Percentiles rank a stretch among this genome's conserved stretches.
Conservation (phyloP, 2,888 invertebrate genomes). For the Lepidocyrtinus sp. region DNA sequence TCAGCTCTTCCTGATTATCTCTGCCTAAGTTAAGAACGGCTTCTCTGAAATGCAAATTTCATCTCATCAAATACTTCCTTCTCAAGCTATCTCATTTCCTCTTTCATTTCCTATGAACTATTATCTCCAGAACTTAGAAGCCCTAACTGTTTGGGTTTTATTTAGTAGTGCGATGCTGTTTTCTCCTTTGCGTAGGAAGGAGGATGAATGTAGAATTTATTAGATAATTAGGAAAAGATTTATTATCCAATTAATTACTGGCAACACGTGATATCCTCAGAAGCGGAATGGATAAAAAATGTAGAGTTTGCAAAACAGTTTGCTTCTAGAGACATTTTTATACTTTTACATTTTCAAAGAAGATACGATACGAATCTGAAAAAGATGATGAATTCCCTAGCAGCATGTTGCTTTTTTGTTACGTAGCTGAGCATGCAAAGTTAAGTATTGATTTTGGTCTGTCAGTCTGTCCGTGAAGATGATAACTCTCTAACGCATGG, state of each 20-base stretch:
- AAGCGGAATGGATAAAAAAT: not conserved
- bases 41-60: constrained; percentile 53
- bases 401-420: too few species aligned
- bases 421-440: too few species aligned
- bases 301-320: not conserved
- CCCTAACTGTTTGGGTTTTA: constrained; percentile 4
- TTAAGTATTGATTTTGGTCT: too few species aligned
- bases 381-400: constrained; percentile 26
- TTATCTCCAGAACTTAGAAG: not conserved
- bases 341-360: not conserved
- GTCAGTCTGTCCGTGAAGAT: not conserved
- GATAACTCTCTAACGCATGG: not conserved
- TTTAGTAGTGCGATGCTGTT: too few species aligned
- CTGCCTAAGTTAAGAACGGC: too few species aligned
- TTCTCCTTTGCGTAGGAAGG: not conserved
- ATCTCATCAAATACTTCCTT: constrained; percentile 34
- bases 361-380: not conserved
- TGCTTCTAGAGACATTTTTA: not conserved
- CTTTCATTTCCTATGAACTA: constrained; percentile 9
- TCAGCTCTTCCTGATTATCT: too few species aligned
- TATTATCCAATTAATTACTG: constrained; percentile 59
- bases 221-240: constrained; percentile 56
- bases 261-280: constrained; percentile 32
- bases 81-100: not conserved
- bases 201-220: constrained; percentile 45